Conservation (phyloP, 2,888 invertebrate species). For the Ophraella communa region DNA sequence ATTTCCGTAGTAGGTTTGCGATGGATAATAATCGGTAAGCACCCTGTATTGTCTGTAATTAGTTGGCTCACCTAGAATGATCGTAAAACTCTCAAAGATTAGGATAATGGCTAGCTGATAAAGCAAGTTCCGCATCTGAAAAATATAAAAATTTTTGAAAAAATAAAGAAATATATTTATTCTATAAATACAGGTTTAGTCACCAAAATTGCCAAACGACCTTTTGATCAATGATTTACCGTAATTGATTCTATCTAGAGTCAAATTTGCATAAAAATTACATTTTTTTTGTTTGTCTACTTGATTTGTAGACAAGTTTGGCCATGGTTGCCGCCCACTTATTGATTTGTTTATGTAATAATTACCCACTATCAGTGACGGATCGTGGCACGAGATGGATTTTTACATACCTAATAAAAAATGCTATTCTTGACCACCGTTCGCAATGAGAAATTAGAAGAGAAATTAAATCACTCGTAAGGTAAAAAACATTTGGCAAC, state of each 20-base stretch:
- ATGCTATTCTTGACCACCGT: too few relatives aligned
- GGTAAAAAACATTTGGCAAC: too few relatives aligned
- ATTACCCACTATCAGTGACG: not conserved
- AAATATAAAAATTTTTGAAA: constrained; percentile 10
- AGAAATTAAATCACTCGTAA: too few relatives aligned
- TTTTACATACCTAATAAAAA: too few relatives aligned
- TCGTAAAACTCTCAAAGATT: constrained; percentile 25
- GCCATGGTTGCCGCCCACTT: not conserved
- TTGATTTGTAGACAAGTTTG: not conserved
- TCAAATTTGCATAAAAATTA: not conserved
- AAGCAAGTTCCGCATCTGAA: constrained; percentile 40
- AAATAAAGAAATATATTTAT: not conserved
- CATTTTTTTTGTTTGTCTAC: not conserved
- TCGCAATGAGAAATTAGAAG: too few relatives aligned
- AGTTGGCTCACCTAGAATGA: constrained; percentile 48
- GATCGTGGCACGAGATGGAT: too few relatives aligned
- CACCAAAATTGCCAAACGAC: not conserved
- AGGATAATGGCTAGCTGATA: constrained; percentile 21
- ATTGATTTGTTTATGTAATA: not conserved
- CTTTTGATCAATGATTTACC: too few relatives aligned
- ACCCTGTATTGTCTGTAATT: constrained; percentile 44
- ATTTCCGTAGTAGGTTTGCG: constrained; percentile 39
- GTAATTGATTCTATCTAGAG: too few relatives aligned
- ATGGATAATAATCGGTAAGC: constrained; percentile 31
- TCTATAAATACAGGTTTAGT: not conserved